phyloP scores from a whole-genome alignment of 2,797 vertebrate genomes.

The Pelochelys cantorii region DNA sequence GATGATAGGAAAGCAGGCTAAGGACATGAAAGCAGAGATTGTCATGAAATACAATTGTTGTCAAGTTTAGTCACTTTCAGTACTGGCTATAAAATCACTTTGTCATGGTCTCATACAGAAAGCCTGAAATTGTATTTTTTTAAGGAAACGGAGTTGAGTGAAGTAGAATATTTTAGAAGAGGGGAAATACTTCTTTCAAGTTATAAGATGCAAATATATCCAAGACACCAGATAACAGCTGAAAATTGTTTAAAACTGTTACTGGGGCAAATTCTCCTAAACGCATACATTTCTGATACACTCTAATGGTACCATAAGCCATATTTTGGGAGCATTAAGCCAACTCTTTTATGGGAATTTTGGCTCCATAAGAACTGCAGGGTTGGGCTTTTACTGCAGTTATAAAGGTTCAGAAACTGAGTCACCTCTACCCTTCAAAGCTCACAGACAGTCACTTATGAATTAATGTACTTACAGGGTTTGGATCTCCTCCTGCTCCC shows the following conservation, averaged over 20 bases:
- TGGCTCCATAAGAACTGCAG: not conserved
- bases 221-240: not conserved
- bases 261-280: not conserved
- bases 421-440: not conserved
- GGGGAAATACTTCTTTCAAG: constrained; percentile 28
- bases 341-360: not conserved
- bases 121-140: constrained; percentile 76
- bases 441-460: not conserved
- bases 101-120: constrained; percentile 76
- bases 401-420: not conserved
- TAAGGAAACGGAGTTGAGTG: constrained; percentile 67
- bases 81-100: constrained; percentile 80
- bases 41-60: constrained; percentile 83
- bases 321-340: not conserved
- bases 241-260: not conserved
- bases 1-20: constrained; percentile 73
- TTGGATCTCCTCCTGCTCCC: not conserved
- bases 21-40: constrained; percentile 80
- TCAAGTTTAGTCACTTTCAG: constrained; percentile 82
- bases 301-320: not conserved
- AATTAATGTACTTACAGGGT: not conserved
- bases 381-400: not conserved
- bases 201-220: not conserved
- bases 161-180: constrained; percentile 34
- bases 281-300: not conserved